Evolutionary conservation across 2,888 invertebrate species (phyloP), one percentile per base, ranked within the genome.

Genomic region (Drosophila incognita): DNA sequence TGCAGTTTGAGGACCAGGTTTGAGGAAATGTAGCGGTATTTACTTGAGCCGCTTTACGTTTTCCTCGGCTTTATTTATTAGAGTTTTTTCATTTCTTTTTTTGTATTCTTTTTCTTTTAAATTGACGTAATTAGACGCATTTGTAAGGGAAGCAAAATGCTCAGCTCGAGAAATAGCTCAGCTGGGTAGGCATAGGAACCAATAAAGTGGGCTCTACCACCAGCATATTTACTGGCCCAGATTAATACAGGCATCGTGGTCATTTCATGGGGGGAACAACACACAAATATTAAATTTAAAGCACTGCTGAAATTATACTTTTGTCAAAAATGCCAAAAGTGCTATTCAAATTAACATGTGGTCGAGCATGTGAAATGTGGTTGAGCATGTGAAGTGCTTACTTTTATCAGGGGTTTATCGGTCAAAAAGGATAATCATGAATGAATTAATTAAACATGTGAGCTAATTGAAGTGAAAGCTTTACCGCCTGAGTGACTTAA

Each of bases 81-180:
- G 51, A 18, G 54, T 27, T 24, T 24, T 10, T 36, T 27, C 35
- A 38, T 33, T 62, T 46, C 4, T 24, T 46, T 42, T 27, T 52
- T 52, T 21, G 21, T 49, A 38, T 53, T 52, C 21, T 15, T 38
- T 46, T 64, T 54, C 67, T 76, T 80, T 89, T 69, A 69, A 85
- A 82, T 74, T 84, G 80, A 38, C 61, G 82, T 84, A 85, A 85
- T 85, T 87, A 85, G 87, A 58, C 57, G 65, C 77, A 77, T 75
- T 89, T 89, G 74, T 83, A 70, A 54, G 81, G 81, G 59, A 46
- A 58, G 65, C 66, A 38, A 60, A 60, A 38, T 36, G 61, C 57
- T 72, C 70, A 75, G 60, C 54, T 67, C 18, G 18, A 6, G 33
- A 40, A 67, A 56, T 57, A 67, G 54, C 57, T 70, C 56, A 65